phyloP scores from a whole-genome alignment of 2,113 vertebrate species.

The Galbula dea region DNA sequence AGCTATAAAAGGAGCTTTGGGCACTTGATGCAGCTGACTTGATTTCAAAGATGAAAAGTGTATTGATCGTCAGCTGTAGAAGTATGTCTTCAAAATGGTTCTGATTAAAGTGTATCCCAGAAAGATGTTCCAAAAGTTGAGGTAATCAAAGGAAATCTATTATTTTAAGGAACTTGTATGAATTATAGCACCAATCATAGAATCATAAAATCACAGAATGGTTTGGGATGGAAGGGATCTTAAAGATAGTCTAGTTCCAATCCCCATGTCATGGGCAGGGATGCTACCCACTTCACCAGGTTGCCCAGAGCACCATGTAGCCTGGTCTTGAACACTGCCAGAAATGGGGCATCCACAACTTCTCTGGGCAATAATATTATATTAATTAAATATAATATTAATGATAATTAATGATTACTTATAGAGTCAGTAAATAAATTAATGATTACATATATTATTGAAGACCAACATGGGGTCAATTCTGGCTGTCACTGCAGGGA shows the following conservation, averaged over 20 bases:
- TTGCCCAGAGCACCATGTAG: no score
- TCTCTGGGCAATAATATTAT: not conserved
- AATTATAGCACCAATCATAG: not conserved
- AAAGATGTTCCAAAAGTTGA: not conserved
- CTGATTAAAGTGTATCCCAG: not conserved
- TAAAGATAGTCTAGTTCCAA: no score
- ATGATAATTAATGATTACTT: not conserved
- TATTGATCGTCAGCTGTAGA: not conserved
- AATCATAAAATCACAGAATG: not conserved
- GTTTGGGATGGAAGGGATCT: no score
- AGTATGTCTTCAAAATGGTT: not conserved
- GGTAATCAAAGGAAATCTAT: not conserved
- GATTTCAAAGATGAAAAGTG: not conserved
- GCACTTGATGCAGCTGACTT: not conserved
- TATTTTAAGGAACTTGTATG: not conserved
- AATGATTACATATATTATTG: not conserved
- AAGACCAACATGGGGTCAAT: not conserved
- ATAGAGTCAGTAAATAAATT: not conserved
- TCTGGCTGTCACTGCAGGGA: not conserved
- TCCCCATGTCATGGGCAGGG: no score
- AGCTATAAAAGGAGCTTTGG: not conserved
- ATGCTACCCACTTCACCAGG: no score
- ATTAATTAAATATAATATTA: not conserved
- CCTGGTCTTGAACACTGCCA: no score
- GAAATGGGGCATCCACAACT: no score